Base-by-base conservation (phyloP, 2,113 vertebrate genomes). In the Entelurus aequoreus region DNA sequence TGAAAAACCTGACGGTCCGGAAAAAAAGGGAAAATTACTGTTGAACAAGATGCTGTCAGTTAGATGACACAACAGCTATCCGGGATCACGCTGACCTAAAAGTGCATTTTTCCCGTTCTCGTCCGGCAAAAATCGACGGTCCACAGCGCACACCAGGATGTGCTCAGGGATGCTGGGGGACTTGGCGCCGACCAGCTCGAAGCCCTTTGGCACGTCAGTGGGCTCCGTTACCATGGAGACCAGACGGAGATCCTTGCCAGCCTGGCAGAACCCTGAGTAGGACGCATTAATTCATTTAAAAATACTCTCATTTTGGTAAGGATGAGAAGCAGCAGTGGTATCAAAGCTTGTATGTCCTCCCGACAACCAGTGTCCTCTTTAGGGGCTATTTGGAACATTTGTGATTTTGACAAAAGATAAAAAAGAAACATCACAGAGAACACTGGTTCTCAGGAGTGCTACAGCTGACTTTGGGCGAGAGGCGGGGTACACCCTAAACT, bases 91-190 rank as follows among this genome's bases (percentile, higher is more conserved):
- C 92, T 91, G 84, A 99, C 97, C 97, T 94, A 99, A 97, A 96
- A 99, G 96, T 95, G 97, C 96, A 95, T 98, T 98, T 93, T 99
- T 99, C 71, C 97, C 97, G 68, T 95, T 93, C 87, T 97, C 96
- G 73, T 99, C 95, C 48, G 97, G 97, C 84, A 99, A 87, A 87
- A 98, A 99, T 59, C 96, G 85, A 48, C 94, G 95, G 91, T 99
- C 97, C 68, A 99, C 97, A 48, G 94, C 94, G 6, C 97, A 99
- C 76, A 97, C 94, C 14, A 99, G 90, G 80, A 99, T 95, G 88
- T 99, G 94, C 83, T 98, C 96, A 3, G 95, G 93, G 84, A 97
- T 88, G 72, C 92, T 94, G 75, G 94, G 95, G 76, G 95, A 94
- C 84, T 99, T 99, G 76, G 96, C 97, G 42, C 97, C 97, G 16